Conservation (phyloP, 2,888 invertebrate genomes). For the Drosophila cyrtoloma region DNA sequence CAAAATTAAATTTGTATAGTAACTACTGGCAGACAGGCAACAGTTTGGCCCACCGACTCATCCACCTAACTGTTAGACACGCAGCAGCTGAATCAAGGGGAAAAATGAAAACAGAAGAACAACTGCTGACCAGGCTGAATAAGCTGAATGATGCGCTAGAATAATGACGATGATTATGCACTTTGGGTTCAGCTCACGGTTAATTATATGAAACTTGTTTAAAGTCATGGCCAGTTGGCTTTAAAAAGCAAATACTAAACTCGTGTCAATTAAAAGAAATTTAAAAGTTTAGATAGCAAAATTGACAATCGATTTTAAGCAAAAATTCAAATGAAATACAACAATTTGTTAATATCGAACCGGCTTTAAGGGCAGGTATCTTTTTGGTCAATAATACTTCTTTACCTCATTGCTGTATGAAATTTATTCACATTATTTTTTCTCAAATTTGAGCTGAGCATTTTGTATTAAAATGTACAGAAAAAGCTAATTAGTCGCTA, state of each 20-base stretch:
- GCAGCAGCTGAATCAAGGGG: neutral
- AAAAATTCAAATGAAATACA: neutral
- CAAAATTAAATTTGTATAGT: constrained; percentile 51
- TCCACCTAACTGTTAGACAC: neutral
- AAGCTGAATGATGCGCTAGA: constrained; percentile 23
- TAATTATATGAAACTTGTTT: constrained; percentile 32
- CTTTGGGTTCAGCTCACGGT: constrained; percentile 21
- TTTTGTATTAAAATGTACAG: neutral
- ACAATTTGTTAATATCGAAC: too few relatives aligned
- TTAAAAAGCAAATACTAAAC: neutral
- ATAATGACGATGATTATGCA: constrained; percentile 49
- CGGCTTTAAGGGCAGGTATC: too few relatives aligned
- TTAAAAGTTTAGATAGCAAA: neutral
- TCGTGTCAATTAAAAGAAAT: neutral
- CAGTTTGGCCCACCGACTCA: neutral
- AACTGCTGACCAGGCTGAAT: constrained; percentile 48
- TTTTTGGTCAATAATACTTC: neutral
- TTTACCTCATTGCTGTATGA: neutral
- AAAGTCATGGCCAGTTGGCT: constrained; percentile 6
- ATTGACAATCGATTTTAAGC: neutral
- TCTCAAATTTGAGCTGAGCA: neutral
- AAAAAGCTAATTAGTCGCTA: constrained; percentile 48
- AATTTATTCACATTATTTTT: neutral
- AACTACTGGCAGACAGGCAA: constrained; percentile 17
- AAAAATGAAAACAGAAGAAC: neutral